Evolutionary conservation across 2,113 vertebrate genomes (phyloP).

Genomic region (Riparia riparia): DNA sequence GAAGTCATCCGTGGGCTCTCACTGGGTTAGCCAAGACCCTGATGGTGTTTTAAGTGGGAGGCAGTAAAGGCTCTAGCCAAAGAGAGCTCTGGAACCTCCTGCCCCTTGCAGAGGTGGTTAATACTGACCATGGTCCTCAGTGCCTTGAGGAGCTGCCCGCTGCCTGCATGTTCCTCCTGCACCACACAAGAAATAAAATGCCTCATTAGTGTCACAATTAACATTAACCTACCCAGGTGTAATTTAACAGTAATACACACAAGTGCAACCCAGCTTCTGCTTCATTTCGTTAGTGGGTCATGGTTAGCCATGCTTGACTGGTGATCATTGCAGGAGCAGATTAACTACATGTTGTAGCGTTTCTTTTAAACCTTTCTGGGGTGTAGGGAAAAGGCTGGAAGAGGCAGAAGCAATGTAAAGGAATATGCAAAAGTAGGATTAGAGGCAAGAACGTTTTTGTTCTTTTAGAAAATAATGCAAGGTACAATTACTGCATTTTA

Average conservation of each 20-base stretch:
- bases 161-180: fast-evolving
- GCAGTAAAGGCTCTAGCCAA: neutral
- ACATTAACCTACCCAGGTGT: neutral
- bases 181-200: neutral
- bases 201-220: fast-evolving
- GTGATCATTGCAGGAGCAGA: neutral
- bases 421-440: neutral
- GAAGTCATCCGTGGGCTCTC: neutral
- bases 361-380: neutral
- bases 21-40: neutral
- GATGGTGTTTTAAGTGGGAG: neutral
- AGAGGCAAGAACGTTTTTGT: neutral
- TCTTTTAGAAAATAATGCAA: neutral
- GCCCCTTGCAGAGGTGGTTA: neutral
- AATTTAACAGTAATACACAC: neutral
- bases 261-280: neutral
- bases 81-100: neutral
- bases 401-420: neutral
- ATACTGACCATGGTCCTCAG: fast-evolving
- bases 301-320: neutral
- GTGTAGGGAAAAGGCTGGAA: neutral
- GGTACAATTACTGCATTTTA: neutral
- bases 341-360: neutral
- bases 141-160: neutral
- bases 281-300: constrained; percentile 31